A percentile compares a stretch with the other conserved stretches of the same genome.
Conservation (phyloP, 2,797 vertebrate species). For the Acipenser oxyrinchus region DNA sequence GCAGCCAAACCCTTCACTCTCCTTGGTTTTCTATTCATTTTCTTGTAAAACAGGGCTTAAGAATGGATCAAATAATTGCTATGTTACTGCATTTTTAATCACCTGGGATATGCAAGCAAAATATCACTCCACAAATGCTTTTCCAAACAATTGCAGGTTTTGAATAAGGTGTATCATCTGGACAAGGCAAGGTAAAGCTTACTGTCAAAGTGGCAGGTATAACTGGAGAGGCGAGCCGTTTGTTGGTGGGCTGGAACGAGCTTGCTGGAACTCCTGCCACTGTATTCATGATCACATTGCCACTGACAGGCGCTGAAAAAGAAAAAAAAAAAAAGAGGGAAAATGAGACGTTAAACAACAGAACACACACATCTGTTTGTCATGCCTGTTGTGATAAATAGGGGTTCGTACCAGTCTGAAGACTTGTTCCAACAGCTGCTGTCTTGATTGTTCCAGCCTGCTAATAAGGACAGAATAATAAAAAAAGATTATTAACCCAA, state of each 20-base stretch:
- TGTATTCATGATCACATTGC: constrained; percentile 83
- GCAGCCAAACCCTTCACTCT: too few species aligned
- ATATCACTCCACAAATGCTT: too few species aligned
- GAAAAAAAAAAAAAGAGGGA: constrained; percentile 24
- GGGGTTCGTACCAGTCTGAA: constrained; percentile 70
- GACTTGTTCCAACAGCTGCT: constrained; percentile 69
- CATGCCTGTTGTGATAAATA: too few species aligned
- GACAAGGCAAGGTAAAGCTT: constrained; percentile 41
- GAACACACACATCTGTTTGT: too few species aligned
- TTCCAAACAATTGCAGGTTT: too few species aligned
- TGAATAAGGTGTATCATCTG: too few species aligned
- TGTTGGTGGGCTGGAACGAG: constrained; percentile 77
- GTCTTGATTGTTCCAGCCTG: constrained; percentile 83
- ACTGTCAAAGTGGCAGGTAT: constrained; percentile 74
- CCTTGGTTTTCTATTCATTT: too few species aligned
- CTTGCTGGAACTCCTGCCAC: constrained; percentile 73
- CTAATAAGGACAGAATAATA: constrained; percentile 26
- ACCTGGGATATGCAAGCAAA: too few species aligned
- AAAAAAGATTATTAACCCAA: too few species aligned
- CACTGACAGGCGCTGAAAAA: constrained; percentile 71
- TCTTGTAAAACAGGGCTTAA: too few species aligned
- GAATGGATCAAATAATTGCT: too few species aligned
- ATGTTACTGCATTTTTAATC: too few species aligned
- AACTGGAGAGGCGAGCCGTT: constrained; percentile 76
- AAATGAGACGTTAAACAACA: constrained; percentile 17